phyloP scores from a whole-genome alignment of 2,113 vertebrate species.

The Gambusia affinis region DNA sequence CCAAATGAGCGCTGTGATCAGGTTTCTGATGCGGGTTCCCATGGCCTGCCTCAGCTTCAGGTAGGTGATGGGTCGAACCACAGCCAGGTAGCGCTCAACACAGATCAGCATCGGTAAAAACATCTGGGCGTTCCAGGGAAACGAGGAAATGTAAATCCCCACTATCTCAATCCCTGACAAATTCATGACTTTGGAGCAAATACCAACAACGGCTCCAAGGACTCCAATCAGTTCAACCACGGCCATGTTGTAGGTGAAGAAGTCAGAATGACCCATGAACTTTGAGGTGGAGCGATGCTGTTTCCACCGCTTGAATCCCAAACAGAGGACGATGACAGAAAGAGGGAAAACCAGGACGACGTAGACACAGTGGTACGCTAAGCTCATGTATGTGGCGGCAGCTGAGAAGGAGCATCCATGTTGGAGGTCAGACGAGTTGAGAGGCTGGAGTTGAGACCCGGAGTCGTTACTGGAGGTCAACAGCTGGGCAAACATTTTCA shows the following conservation, averaged over 20 bases:
- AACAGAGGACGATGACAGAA: slow-evolving; percentile 1
- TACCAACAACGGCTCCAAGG: not conserved
- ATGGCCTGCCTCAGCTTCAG: not conserved
- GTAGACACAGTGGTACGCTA: not conserved
- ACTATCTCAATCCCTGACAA: too few relatives aligned
- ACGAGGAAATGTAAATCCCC: not conserved
- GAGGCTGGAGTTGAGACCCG: not conserved
- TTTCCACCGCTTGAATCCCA: slow-evolving; percentile 2
- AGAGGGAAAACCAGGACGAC: slow-evolving; percentile 19
- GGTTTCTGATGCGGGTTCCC: not conserved
- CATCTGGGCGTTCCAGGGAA: slow-evolving; percentile 7
- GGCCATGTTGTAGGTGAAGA: slow-evolving; percentile 31
- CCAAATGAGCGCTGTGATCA: not conserved
- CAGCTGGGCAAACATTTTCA: not conserved
- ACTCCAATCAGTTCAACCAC: not conserved
- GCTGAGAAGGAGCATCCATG: not conserved
- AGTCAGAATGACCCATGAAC: slow-evolving; percentile 1
- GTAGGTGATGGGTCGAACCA: slow-evolving; percentile 5
- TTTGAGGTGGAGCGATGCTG: not conserved
- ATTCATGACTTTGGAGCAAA: not conserved
- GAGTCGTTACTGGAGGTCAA: not conserved
- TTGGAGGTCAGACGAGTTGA: too few relatives aligned
- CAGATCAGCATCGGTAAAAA: not conserved
- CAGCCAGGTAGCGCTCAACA: not conserved
- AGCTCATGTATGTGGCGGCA: not conserved